A percentile compares a stretch with the other conserved stretches of the same genome.
Evolutionary conservation across 2,113 vertebrate species (phyloP).

Genomic region (Phrynosoma platyrhinos): DNA sequence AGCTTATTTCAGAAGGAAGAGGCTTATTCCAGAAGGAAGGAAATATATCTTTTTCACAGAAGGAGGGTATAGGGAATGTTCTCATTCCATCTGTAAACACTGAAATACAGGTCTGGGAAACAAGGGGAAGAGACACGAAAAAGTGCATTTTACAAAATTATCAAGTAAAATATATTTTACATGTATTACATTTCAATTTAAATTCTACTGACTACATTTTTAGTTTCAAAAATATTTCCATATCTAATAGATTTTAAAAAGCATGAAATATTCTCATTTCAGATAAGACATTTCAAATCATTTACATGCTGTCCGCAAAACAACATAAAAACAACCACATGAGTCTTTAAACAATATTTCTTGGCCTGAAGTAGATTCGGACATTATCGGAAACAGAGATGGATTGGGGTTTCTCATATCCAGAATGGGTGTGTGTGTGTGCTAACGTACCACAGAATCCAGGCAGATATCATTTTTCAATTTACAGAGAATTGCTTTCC

Average conservation of each 20-base stretch:
- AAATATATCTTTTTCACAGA: conserved; percentile 84
- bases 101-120: conserved; percentile 87
- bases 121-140: conserved; percentile 84
- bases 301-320: conserved; percentile 72
- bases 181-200: conserved; percentile 83
- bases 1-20: too few species aligned
- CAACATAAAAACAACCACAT: conserved; percentile 67
- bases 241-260: conserved; percentile 88
- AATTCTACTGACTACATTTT: conserved; percentile 85
- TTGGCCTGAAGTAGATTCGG: conserved; percentile 66
- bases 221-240: conserved; percentile 85
- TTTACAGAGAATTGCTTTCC: background rate
- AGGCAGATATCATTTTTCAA: background rate
- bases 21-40: too few species aligned
- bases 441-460: conserved; percentile 18
- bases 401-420: conserved; percentile 30
- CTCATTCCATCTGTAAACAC: conserved; percentile 87
- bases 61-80: conserved; percentile 81
- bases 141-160: conserved; percentile 90
- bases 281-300: conserved; percentile 71
- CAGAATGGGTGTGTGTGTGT: background rate
- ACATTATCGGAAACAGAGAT: conserved; percentile 22
- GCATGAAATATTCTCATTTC: conserved; percentile 76
- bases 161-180: conserved; percentile 89
- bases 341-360: conserved; percentile 46